Conservation (phyloP, 2,797 vertebrate species). For the Acipenser ruthenus region DNA sequence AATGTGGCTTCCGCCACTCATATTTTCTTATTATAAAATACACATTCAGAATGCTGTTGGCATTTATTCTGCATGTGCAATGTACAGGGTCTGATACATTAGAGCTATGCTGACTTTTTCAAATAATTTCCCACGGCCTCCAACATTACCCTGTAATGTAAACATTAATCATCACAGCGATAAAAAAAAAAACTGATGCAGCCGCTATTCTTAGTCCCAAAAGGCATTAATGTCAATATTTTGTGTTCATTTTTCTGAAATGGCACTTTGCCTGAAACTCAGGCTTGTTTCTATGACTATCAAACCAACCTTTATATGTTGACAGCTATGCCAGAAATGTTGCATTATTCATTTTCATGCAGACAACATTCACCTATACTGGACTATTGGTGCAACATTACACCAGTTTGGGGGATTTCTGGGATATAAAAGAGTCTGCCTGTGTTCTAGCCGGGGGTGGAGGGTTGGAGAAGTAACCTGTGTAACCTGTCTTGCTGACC, state of each 20-base stretch:
- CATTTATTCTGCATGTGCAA: slow-evolving; percentile 1
- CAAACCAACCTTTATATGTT: not conserved
- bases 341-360: slow-evolving; percentile 6
- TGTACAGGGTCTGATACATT: not conserved
- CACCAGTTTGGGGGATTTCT: too few relatives aligned
- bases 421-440: too few relatives aligned
- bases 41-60: not conserved
- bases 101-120: slow-evolving; percentile 1
- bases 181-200: not conserved
- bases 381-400: too few relatives aligned
- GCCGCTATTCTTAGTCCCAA: not conserved
- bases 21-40: slow-evolving; percentile 4
- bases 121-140: slow-evolving; percentile 1
- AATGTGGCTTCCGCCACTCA: not conserved
- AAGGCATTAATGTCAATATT: slow-evolving; percentile 1
- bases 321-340: slow-evolving; percentile 7
- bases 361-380: not conserved
- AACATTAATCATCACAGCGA: slow-evolving; percentile 7
- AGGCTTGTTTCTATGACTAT: not conserved
- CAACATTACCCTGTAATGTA: slow-evolving; percentile 6
- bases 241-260: slow-evolving; percentile 1
- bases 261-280: slow-evolving; percentile 6
- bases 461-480: too few relatives aligned
- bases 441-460: too few relatives aligned
- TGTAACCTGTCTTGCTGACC: too few relatives aligned